A percentile compares a stretch with the other conserved stretches of the same genome.
These are phyloP conservation scores for Simalia tracyae DNA, from an alignment of 2,797 vertebrate genomes.

Conservation along the genomic window DNA sequence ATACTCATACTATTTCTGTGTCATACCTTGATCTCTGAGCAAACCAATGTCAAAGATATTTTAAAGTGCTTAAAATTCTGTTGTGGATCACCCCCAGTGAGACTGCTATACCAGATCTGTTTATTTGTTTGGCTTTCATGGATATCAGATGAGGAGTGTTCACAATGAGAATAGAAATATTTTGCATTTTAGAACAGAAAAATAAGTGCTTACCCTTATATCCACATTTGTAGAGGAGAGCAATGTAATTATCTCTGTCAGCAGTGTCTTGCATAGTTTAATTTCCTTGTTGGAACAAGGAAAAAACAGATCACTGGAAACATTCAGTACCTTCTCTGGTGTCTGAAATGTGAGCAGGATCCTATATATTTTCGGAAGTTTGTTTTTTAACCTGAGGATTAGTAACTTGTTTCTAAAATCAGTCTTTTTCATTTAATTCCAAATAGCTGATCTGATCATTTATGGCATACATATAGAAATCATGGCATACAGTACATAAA, in stretches of 20 bases:
- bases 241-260: background rate
- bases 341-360: background rate
- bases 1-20: background rate
- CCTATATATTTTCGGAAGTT: background rate
- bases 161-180: background rate
- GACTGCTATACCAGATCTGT: background rate
- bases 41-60: background rate
- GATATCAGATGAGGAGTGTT: background rate
- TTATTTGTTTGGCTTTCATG: background rate
- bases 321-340: background rate
- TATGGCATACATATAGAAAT: background rate
- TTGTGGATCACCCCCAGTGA: background rate
- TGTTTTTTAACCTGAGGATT: background rate
- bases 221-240: background rate
- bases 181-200: background rate
- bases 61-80: background rate
- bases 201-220: background rate
- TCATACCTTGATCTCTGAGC: background rate
- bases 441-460: background rate
- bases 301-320: too few relatives aligned
- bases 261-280: too few relatives aligned
- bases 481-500: too few relatives aligned
- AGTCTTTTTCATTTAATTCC: background rate
- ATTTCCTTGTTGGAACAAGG: too few relatives aligned
- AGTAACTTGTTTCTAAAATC: background rate